phyloP scores from a whole-genome alignment of 2,888 invertebrate genomes.

The Aspidapion aeneum region DNA sequence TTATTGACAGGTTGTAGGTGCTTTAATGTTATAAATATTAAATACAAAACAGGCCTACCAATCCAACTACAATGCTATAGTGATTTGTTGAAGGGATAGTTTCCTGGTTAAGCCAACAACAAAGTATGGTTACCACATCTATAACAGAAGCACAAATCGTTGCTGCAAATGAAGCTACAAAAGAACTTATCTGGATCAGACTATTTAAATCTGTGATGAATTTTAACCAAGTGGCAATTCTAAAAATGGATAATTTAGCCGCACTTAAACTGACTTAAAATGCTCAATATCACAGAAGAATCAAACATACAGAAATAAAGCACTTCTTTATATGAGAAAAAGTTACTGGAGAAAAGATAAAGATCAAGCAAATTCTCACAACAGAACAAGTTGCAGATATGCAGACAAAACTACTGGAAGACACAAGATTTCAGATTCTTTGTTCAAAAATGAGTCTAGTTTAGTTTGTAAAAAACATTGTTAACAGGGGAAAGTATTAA shows the following conservation, averaged over 20 bases:
- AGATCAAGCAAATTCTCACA: not conserved
- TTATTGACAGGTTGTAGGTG: not conserved
- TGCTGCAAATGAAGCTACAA: not conserved
- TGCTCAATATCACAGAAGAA: not conserved
- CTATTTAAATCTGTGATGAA: not conserved
- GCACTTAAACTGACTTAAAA: not conserved
- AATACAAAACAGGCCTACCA: not conserved
- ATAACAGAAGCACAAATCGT: not conserved
- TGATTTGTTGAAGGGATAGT: not conserved
- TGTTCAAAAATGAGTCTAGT: not conserved
- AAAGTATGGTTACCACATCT: not conserved
- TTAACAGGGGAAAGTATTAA: no score
- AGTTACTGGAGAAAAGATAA: not conserved
- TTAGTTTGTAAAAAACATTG: no score
- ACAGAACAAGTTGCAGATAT: not conserved
- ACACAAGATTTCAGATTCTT: not conserved
- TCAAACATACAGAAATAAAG: not conserved
- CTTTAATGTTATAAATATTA: not conserved
- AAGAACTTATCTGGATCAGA: not conserved
- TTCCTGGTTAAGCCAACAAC: not conserved
- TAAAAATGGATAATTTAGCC: no score
- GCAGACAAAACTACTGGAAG: not conserved
- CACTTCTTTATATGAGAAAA: not conserved
- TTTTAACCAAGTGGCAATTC: not conserved
- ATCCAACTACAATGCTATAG: not conserved